These are phyloP conservation scores for Upupa epops DNA, from an alignment of 2,113 vertebrate species.

Conservation along the genomic window DNA sequence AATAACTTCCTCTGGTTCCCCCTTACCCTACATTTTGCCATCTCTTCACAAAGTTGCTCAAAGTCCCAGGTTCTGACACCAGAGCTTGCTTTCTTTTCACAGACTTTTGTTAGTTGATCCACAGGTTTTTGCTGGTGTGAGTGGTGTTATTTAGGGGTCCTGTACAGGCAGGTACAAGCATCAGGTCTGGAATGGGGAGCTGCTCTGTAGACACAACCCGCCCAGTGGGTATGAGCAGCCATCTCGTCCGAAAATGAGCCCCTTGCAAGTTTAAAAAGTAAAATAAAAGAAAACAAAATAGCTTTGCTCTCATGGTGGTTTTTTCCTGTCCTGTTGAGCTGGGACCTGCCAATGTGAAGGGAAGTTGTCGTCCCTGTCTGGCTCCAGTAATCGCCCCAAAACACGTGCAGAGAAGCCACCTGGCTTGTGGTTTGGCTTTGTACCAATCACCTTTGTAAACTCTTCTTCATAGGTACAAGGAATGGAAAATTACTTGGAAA, in stretches of 20 bases:
- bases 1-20: slow-evolving; percentile 49
- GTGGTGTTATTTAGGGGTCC: background rate
- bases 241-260: background rate
- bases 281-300: background rate
- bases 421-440: background rate
- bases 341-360: background rate
- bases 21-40: slow-evolving; percentile 13
- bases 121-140: background rate
- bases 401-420: background rate
- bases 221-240: background rate
- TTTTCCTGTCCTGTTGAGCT: background rate
- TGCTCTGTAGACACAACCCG: background rate
- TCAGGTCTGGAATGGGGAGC: background rate
- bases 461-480: background rate
- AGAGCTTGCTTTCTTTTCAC: background rate
- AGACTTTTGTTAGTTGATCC: background rate
- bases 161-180: background rate
- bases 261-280: background rate
- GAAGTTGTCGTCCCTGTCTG: too few species aligned
- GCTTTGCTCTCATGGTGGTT: rapidly evolving
- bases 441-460: background rate
- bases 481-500: background rate
- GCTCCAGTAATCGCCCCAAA: rapidly evolving
- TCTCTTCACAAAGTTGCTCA: slow-evolving; percentile 9
- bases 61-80: background rate